Evolutionary conservation across 2,113 vertebrate species (phyloP).

Genomic region (Myotis brandtii): DNA sequence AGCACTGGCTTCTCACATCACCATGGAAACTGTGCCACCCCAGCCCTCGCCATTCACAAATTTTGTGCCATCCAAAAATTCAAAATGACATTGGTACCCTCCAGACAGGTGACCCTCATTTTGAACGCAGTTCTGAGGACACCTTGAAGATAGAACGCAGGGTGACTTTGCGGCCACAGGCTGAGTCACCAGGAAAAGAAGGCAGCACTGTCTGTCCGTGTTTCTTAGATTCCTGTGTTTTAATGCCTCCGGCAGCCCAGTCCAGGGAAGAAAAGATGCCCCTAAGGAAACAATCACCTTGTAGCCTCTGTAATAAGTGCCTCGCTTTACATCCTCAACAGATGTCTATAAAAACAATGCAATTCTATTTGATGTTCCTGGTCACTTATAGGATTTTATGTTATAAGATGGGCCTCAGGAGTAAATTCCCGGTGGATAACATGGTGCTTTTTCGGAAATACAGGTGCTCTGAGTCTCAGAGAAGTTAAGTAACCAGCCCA

Average conservation of each 20-base stretch:
- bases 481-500: neutral
- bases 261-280: neutral
- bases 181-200: neutral
- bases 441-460: neutral
- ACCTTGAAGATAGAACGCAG: neutral
- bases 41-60: neutral
- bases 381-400: neutral
- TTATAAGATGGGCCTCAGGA: neutral
- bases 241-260: neutral
- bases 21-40: slow-evolving; percentile 25
- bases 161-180: neutral
- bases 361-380: neutral
- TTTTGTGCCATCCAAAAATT: neutral
- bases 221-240: neutral
- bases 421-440: neutral
- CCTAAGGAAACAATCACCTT: neutral
- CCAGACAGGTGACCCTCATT: slow-evolving; percentile 31
- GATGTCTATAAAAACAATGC: neutral
- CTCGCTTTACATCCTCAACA: neutral
- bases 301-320: neutral
- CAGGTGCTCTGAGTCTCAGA: neutral
- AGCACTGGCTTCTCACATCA: slow-evolving; percentile 30
- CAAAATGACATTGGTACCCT: neutral
- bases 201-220: fast-evolving
- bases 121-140: neutral